These are phyloP conservation scores for Cairina moschata DNA, from an alignment of 2,113 vertebrate species.

Conservation along the genomic window DNA sequence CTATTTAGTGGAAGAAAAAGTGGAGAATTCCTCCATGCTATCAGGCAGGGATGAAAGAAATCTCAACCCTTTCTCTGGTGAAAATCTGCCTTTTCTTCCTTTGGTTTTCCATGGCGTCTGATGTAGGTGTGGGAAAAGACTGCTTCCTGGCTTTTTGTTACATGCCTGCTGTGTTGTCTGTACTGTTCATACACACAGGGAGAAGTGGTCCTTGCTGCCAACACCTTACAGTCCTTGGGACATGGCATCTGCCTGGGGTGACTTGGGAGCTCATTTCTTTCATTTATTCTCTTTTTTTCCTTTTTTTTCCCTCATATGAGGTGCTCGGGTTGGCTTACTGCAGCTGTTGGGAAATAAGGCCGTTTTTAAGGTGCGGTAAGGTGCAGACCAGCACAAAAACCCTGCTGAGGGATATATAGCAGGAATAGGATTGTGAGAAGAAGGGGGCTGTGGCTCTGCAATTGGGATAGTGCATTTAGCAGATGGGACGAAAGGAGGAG, in stretches of 20 bases:
- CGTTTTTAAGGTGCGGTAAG: neutral
- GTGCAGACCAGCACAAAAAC: neutral
- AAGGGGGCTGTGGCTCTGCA: neutral
- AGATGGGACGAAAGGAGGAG: neutral
- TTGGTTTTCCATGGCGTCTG: neutral
- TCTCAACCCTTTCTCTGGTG: neutral
- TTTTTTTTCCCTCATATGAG: fast-evolving
- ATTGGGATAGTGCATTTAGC: neutral
- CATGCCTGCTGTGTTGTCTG: neutral
- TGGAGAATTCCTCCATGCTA: neutral
- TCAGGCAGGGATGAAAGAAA: neutral
- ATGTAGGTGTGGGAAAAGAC: neutral
- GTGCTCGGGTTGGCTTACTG: neutral
- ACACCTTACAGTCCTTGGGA: neutral
- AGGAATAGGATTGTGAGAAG: neutral
- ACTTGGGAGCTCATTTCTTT: neutral
- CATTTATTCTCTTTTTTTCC: neutral
- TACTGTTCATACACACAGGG: neutral
- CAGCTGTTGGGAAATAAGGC: neutral
- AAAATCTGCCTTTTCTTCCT: neutral
- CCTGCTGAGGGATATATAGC: neutral
- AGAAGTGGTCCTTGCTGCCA: neutral
- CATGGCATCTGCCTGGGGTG: neutral
- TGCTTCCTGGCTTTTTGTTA: neutral
- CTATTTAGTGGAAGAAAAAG: neutral